Conservation (phyloP, 2,797 vertebrate species). For the Sternarchorhynchus goeldii region DNA sequence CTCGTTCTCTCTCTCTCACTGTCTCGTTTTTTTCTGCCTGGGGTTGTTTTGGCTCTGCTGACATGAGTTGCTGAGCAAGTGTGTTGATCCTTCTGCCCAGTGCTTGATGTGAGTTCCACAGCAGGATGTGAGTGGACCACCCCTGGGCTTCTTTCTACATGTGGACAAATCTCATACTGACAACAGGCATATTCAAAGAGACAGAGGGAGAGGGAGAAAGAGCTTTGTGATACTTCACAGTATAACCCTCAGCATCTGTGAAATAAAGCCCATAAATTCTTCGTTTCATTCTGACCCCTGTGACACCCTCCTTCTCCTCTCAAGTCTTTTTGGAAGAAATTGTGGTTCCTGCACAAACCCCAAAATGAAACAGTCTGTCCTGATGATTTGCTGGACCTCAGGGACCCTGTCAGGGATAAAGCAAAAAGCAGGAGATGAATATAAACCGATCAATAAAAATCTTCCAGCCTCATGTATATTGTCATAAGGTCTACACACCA, state of each 20-base stretch:
- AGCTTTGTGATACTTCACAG: constrained; percentile 2
- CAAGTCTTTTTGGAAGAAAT: constrained; percentile 36
- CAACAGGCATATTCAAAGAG: neutral
- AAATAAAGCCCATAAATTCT: constrained; percentile 27
- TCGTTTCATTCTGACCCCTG: constrained; percentile 29
- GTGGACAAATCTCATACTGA: neutral
- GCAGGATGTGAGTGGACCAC: neutral
- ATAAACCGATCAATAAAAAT: constrained; percentile 71
- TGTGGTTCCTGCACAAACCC: constrained; percentile 32
- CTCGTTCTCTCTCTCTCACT: neutral
- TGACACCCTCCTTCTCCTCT: constrained; percentile 40
- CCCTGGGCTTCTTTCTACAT: neutral
- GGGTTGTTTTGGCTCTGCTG: neutral
- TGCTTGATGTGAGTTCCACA: neutral
- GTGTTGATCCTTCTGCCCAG: constrained; percentile 1
- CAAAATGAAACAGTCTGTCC: constrained; percentile 20
- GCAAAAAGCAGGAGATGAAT: constrained; percentile 61
- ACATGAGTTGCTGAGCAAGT: too few relatives aligned
- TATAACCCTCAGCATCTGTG: constrained; percentile 28
- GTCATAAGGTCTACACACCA: constrained; percentile 64
- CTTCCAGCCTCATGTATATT: constrained; percentile 67
- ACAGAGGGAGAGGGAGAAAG: constrained; percentile 10
- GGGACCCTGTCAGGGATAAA: constrained; percentile 53
- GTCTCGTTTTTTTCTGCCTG: neutral
- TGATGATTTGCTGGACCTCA: constrained; percentile 37